Base-by-base conservation (phyloP, 1,140 invertebrate genomes). In the Cotesia chilonis region DNA sequence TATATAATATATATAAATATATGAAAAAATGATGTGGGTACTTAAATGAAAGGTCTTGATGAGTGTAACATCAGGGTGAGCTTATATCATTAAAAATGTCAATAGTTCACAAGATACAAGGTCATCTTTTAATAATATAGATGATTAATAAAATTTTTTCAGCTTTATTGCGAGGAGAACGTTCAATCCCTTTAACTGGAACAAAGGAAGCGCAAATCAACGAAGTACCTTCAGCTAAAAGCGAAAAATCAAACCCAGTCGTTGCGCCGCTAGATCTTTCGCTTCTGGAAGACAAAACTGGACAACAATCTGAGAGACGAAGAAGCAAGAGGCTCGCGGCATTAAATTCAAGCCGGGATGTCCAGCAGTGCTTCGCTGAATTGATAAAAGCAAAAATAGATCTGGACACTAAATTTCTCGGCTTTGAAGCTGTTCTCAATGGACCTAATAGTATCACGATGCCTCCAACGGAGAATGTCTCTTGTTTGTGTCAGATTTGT, bases 321-420 rank as follows among this genome's bases (percentile, higher is more conserved):
- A 69, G 59, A 37, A 74, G 65, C 47, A 70, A 75, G 38, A 71
- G 74, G 63, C 69, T 75, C 6, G 68, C 76, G 5, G 5, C 41
- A 54, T 36, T 36, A 59, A 73, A 64, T 64, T 4, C 65, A 36
- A 14, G n/a, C 9, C 67, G 3, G 73, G 61, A 35, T 37, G 57
- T 82, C 14, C 76, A 80, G 36, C 72, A 80, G 36, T 78, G 78
- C 6, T 84, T 82, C 66, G 78, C 77, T 14, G 79, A 78, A 66
- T 68, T 85, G 3, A 79, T 84, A 61, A 79, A 80, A 72, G 80
- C 83, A 4, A 85, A 84, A 74, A 71, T 83, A 1, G 78, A 82
- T 59, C 82, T 85, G 36, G 83, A 84, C 37, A 78, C 78, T 2
- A 82, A 81, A 68, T 84, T 84, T 69, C 68, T 81, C 2, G 74